Evolutionary conservation across 2,113 vertebrate species (phyloP).

Genomic region (Prionailurus viverrinus): DNA sequence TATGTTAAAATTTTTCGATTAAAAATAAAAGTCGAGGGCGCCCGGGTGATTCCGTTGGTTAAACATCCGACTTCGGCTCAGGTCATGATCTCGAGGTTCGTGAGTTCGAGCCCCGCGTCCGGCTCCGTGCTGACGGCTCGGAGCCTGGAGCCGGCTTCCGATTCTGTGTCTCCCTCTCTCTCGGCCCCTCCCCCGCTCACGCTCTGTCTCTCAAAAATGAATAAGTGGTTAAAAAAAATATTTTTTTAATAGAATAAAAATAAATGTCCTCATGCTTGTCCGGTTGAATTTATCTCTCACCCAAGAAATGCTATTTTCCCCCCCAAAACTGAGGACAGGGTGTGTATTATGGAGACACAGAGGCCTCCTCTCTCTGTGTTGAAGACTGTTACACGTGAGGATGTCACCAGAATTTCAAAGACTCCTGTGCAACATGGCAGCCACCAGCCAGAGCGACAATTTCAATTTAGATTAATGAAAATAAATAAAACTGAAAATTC

Average conservation of each 20-base stretch:
- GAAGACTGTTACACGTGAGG: rapidly evolving
- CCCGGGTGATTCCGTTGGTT: too few species aligned
- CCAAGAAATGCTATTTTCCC: rapidly evolving
- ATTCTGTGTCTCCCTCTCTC: too few species aligned
- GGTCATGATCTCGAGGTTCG: too few species aligned
- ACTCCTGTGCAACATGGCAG: rapidly evolving
- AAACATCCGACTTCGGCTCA: too few species aligned
- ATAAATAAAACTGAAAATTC: background rate
- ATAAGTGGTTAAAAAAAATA: background rate
- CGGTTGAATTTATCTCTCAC: background rate
- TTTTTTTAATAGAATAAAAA: background rate
- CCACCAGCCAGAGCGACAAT: rapidly evolving
- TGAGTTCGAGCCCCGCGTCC: too few species aligned
- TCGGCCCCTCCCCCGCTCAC: too few species aligned
- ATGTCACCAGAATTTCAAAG: background rate
- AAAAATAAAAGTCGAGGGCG: background rate
- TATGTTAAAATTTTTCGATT: background rate
- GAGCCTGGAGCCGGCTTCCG: too few species aligned
- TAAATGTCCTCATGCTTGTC: background rate
- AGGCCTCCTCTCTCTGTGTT: rapidly evolving
- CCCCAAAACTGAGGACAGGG: too few species aligned
- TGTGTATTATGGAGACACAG: rapidly evolving
- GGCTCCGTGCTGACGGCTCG: too few species aligned
- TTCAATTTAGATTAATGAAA: background rate
- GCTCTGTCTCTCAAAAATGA: too few species aligned